Conservation (phyloP, 2,888 invertebrate species). For the Melipona beecheii region DNA sequence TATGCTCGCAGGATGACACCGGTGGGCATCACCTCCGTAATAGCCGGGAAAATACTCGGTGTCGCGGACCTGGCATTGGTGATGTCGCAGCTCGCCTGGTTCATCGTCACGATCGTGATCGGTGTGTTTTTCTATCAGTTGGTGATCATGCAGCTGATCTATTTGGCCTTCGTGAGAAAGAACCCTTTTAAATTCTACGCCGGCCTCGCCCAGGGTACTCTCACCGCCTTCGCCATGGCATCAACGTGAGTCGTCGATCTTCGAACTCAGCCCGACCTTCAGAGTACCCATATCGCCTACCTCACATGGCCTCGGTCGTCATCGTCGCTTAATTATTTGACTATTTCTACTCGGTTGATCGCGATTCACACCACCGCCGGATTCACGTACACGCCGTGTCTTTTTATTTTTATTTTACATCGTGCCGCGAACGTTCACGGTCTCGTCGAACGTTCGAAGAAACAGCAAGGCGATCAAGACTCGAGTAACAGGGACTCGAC, state of each 20-base stretch:
- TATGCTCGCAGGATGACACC: conserved; percentile 88
- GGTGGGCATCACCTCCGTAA: conserved; percentile 93
- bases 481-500: conserved; percentile 39
- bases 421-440: not conserved
- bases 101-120: conserved; percentile 92
- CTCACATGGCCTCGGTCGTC: conserved; percentile 80
- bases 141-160: conserved; percentile 93
- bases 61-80: conserved; percentile 88
- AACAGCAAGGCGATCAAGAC: conserved; percentile 39
- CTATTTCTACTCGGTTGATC: conserved; percentile 28
- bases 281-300: conserved; percentile 77
- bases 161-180: conserved; percentile 91
- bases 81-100: conserved; percentile 85
- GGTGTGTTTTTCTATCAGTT: conserved; percentile 94
- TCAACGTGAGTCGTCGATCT: conserved; percentile 91
- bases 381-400: not conserved
- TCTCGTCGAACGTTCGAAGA: conserved; percentile 9
- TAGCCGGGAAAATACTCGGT: conserved; percentile 91
- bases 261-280: conserved; percentile 78
- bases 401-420: conserved; percentile 12
- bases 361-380: conserved; percentile 15
- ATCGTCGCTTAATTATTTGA: conserved; percentile 62
- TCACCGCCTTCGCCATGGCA: conserved; percentile 95
- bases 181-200: conserved; percentile 95
- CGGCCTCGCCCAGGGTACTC: conserved; percentile 92